Percentiles rank a stretch among this genome's conserved stretches.
Evolutionary conservation across 2,113 vertebrate species (phyloP).

Genomic region (Laterallus jamaicensis): DNA sequence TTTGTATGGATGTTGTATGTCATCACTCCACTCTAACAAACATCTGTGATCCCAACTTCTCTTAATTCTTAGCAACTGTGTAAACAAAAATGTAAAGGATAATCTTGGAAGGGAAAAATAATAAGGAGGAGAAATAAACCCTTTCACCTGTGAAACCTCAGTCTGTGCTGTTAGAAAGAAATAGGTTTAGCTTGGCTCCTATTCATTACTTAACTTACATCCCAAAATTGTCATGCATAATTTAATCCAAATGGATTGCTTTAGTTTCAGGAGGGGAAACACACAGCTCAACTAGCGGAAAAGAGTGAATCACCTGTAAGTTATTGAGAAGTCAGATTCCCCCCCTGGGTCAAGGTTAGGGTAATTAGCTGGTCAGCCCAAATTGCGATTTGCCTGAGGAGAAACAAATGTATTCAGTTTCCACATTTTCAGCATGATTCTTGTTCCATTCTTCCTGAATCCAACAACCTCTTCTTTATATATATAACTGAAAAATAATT

Average conservation of each 20-base stretch:
- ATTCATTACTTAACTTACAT: conserved; percentile 58
- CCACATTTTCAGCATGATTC: conserved; percentile 52
- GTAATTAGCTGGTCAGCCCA: conserved; percentile 70
- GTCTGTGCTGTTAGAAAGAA: conserved; percentile 26
- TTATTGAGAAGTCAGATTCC: conserved; percentile 64
- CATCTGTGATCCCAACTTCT: neutral
- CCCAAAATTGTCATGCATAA: conserved; percentile 70
- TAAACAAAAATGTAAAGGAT: conserved; percentile 10
- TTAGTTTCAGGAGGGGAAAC: conserved; percentile 60
- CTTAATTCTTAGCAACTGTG: conserved; percentile 50
- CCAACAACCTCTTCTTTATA: conserved; percentile 8
- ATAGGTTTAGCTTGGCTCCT: conserved; percentile 52
- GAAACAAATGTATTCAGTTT: conserved; percentile 73
- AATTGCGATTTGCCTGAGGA: conserved; percentile 69
- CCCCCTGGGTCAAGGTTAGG: conserved; percentile 59
- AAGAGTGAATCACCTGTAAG: conserved; percentile 71
- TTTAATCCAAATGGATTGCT: conserved; percentile 74
- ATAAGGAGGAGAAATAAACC: conserved; percentile 11
- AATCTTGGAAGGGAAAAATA: neutral
- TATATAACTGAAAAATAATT: conserved; percentile 24
- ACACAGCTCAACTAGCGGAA: conserved; percentile 12
- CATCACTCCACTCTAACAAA: conserved; percentile 17
- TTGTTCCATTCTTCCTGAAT: conserved; percentile 38
- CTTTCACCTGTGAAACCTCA: conserved; percentile 47
- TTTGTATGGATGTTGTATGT: neutral